A percentile compares a stretch with the other conserved stretches of the same genome.
phyloP scores from a whole-genome alignment of 92 coral and sea anemone genomes.

The Heteractis magnifica region DNA sequence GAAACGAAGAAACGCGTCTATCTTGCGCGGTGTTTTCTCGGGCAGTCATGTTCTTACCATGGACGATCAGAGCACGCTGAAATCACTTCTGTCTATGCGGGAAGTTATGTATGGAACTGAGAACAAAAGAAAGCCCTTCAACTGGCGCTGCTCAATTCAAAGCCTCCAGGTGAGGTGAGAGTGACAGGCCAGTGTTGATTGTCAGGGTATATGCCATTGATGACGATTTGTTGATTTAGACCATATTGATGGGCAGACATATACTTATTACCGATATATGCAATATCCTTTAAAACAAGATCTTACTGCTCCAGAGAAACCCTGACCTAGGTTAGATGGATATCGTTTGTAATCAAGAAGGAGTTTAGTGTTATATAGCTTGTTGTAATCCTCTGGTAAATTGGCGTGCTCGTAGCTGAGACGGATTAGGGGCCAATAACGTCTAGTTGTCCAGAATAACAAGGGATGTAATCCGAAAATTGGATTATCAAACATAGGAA shows the following conservation, averaged over 20 bases:
- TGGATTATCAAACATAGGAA: conserved; percentile 47
- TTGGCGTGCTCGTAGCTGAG: conserved; percentile 7
- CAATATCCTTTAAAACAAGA: conserved; percentile 10
- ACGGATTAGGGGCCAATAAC: conserved; percentile 18
- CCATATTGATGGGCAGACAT: conserved; percentile 88
- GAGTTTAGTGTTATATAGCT: conserved; percentile 20
- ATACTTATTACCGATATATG: conserved; percentile 36
- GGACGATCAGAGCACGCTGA: conserved; percentile 35
- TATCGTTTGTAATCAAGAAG: conserved; percentile 24
- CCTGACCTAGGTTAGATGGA: conserved; percentile 33
- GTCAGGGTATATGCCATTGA: conserved; percentile 90
- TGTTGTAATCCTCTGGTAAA: conserved; percentile 49
- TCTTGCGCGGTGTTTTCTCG: conserved; percentile 44
- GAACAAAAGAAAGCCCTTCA: conserved; percentile 69
- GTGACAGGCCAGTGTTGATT: conserved; percentile 87
- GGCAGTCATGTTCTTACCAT: conserved; percentile 47
- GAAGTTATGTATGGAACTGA: conserved; percentile 26
- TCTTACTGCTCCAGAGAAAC: not conserved
- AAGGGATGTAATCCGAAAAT: conserved; percentile 46
- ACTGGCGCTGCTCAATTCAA: conserved; percentile 61
- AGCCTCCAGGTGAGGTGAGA: conserved; percentile 84
- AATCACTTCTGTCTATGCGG: conserved; percentile 8
- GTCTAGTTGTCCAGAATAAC: conserved; percentile 14
- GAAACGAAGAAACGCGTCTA: conserved; percentile 74
- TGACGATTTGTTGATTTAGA: conserved; percentile 94